Evolutionary conservation across 2,888 invertebrate species (phyloP).

Genomic region (Hyles lineata): DNA sequence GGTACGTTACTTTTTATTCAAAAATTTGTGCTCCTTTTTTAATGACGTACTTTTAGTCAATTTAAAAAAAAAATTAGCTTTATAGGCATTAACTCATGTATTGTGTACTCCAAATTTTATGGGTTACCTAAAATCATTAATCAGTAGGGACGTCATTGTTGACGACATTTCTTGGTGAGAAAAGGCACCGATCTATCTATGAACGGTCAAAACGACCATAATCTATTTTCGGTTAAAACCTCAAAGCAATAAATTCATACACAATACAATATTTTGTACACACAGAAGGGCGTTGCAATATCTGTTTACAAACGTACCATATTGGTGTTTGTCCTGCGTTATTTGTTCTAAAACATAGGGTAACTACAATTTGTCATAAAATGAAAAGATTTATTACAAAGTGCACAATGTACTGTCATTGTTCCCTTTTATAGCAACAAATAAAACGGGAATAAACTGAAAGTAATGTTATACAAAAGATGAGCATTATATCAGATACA

Average conservation of each 20-base stretch:
- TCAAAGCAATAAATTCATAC: conserved; percentile 69
- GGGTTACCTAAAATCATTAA: too few relatives aligned
- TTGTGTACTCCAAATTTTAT: too few relatives aligned
- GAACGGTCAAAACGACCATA: too few relatives aligned
- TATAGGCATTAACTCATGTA: too few relatives aligned
- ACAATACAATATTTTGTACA: conserved; percentile 73
- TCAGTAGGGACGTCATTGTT: too few relatives aligned
- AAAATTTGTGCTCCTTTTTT: too few relatives aligned
- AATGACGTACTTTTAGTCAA: too few relatives aligned
- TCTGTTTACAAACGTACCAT: conserved; percentile 73
- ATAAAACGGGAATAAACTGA: conserved; percentile 78
- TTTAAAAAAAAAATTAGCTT: too few relatives aligned
- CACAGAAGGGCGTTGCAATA: conserved; percentile 62
- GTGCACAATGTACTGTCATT: conserved; percentile 69
- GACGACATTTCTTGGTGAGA: too few relatives aligned
- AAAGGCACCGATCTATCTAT: too few relatives aligned
- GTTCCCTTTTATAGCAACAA: conserved; percentile 79
- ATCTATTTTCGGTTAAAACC: conserved; percentile 40
- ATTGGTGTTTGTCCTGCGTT: conserved; percentile 73
- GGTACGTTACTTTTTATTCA: too few relatives aligned
- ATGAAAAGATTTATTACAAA: conserved; percentile 82
- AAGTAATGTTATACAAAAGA: conserved; percentile 74
- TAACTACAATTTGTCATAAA: conserved; percentile 84
- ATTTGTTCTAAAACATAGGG: conserved; percentile 81
- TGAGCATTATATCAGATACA: conserved; percentile 67